Evolutionary conservation across 2,888 invertebrate genomes (phyloP).

Genomic region (Thymelicus lineola): DNA sequence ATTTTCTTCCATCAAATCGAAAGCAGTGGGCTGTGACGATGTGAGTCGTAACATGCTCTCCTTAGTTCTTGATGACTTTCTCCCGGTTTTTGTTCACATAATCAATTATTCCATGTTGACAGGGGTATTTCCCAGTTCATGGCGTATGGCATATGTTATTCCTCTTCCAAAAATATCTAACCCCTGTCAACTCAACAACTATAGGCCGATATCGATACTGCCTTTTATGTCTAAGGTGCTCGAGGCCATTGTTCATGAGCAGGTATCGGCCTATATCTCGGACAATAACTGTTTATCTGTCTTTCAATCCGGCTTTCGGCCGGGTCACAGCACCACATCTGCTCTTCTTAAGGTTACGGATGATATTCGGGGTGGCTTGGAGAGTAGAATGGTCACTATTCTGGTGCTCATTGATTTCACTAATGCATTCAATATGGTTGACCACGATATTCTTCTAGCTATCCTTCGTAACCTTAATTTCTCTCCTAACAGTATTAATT

Average conservation of each 20-base stretch:
- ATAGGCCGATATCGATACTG: constrained; percentile 1
- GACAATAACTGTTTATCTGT: background rate
- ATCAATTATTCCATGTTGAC: constrained; percentile 9
- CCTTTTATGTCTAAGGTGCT: constrained; percentile 6
- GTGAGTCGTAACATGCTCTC: constrained; percentile 12
- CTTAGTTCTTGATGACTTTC: background rate
- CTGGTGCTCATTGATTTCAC: too few relatives aligned
- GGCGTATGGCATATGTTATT: constrained; percentile 17
- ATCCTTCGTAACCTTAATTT: background rate
- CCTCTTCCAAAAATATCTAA: constrained; percentile 16
- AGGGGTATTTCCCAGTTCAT: background rate
- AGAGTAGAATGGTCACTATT: too few relatives aligned
- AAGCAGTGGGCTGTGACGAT: constrained; percentile 16
- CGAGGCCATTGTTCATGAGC: background rate
- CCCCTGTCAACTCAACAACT: constrained; percentile 2
- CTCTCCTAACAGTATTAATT: background rate
- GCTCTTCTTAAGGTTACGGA: constrained; percentile 9
- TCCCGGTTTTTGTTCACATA: background rate
- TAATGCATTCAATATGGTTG: too few relatives aligned
- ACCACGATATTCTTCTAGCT: background rate
- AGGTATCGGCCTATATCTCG: background rate
- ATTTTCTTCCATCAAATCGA: constrained; percentile 8
- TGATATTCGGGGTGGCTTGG: too few relatives aligned
- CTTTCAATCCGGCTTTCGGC: constrained; percentile 13
- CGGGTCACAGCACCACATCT: constrained; percentile 12